Evolutionary conservation across 1,140 invertebrate genomes (phyloP).

Genomic region (Daktulosphaira vitifoliae): DNA sequence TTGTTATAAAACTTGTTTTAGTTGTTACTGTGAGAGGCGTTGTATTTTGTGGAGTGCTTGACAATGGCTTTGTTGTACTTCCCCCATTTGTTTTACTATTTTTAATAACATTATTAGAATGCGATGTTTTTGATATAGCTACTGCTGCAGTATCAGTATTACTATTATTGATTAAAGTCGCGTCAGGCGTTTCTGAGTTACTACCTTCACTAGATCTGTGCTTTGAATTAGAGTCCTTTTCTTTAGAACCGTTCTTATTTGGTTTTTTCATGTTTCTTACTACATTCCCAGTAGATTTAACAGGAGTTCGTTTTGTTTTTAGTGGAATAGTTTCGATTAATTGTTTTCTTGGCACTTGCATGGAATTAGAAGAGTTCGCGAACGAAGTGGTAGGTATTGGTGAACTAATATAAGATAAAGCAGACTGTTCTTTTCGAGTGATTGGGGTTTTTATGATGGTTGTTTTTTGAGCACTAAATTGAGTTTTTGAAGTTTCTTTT

Average conservation of each 20-base stretch:
- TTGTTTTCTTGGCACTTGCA: background rate
- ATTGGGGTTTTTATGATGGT: too few relatives aligned
- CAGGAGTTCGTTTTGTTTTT: slow-evolving; percentile 3
- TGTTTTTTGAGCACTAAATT: too few relatives aligned
- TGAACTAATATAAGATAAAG: too few relatives aligned
- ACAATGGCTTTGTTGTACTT: background rate
- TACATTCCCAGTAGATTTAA: slow-evolving; percentile 2
- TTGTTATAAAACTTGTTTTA: too few relatives aligned
- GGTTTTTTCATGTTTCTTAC: slow-evolving; percentile 28
- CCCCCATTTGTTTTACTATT: background rate
- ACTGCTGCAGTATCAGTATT: background rate
- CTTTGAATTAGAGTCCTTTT: slow-evolving; percentile 6
- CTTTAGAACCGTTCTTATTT: slow-evolving; percentile 9
- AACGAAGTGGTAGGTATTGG: too few relatives aligned
- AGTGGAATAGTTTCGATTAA: background rate
- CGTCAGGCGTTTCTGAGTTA: background rate
- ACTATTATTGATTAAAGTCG: background rate
- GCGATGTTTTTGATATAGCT: background rate
- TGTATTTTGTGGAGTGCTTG: too few relatives aligned
- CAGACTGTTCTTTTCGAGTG: too few relatives aligned
- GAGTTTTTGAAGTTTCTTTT: too few relatives aligned
- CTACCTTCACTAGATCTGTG: background rate
- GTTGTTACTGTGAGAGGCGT: too few relatives aligned
- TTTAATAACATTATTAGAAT: background rate
- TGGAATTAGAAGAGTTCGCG: too few relatives aligned